Conservation (phyloP, 2,888 invertebrate species). For the Brachyptera risi region DNA sequence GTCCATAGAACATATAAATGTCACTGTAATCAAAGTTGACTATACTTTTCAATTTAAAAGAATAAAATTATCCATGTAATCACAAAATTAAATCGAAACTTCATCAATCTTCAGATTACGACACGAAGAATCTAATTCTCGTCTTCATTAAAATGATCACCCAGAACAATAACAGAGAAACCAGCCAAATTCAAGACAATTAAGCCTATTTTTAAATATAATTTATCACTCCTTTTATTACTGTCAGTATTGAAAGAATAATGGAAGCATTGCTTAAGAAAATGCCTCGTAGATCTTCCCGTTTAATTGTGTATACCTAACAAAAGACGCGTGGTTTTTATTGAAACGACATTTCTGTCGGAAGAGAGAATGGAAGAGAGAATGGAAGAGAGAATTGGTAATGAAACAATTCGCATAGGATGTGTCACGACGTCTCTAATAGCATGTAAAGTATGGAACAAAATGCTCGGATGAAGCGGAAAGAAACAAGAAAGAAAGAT, state of each 20-base stretch:
- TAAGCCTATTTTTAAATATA: not conserved
- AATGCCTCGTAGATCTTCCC: not conserved
- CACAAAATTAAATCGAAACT: too few species aligned
- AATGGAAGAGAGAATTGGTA: not conserved
- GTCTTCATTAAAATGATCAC: not conserved
- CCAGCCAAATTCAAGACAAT: not conserved
- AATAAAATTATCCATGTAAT: too few species aligned
- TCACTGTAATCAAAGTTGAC: too few species aligned
- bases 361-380: not conserved
- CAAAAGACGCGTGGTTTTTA: not conserved
- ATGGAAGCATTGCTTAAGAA: not conserved
- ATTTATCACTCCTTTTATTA: slow-evolving; percentile 1
- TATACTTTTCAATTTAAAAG: too few species aligned
- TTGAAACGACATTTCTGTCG: not conserved
- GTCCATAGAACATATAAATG: too few species aligned
- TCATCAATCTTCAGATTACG: too few species aligned
- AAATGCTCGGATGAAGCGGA: too few species aligned
- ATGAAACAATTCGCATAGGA: not conserved
- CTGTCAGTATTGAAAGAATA: not conserved
- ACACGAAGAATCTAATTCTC: too few species aligned
- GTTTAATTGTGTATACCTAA: not conserved
- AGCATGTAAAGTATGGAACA: too few species aligned
- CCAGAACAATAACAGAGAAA: not conserved
- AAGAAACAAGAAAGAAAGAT: too few species aligned
- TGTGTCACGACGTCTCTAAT: too few species aligned